Evolutionary conservation across 2,113 vertebrate genomes (phyloP).

Genomic region (Amphiprion ocellaris): DNA sequence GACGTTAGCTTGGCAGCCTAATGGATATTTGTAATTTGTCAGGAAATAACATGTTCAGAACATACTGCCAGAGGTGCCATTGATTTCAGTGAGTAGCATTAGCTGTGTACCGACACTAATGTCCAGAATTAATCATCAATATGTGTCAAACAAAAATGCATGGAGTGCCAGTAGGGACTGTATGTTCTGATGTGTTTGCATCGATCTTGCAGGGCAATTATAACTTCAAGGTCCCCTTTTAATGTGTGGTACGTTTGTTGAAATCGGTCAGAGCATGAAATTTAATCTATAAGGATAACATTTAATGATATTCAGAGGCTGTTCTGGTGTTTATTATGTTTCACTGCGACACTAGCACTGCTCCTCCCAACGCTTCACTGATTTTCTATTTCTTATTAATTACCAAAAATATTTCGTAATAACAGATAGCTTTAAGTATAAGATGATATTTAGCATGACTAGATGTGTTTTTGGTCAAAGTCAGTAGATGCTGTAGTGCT

Average conservation of each 20-base stretch:
- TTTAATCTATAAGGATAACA: conserved; percentile 39
- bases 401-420: background rate
- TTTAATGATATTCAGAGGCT: conserved; percentile 21
- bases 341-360: conserved; percentile 34
- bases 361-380: conserved; percentile 4
- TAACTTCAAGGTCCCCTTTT: conserved; percentile 3
- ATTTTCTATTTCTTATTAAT: background rate
- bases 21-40: conserved; percentile 13
- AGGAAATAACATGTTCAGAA: background rate
- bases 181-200: conserved; percentile 29
- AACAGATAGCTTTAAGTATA: no score
- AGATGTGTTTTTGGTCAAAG: background rate
- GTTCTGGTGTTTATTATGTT: conserved; percentile 26
- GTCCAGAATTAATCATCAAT: background rate
- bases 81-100: conserved; percentile 3
- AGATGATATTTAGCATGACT: background rate
- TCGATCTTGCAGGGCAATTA: conserved; percentile 27
- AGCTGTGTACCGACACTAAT: background rate
- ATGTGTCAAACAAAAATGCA: conserved; percentile 2
- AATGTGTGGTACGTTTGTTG: background rate
- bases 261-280: conserved; percentile 36
- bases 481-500: background rate
- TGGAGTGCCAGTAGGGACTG: conserved; percentile 5
- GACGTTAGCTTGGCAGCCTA: conserved; percentile 34
- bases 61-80: background rate